Evolutionary conservation across 2,797 vertebrate species (phyloP), one percentile per base, ranked within the genome.

Genomic region (Echeneis naucrates): DNA sequence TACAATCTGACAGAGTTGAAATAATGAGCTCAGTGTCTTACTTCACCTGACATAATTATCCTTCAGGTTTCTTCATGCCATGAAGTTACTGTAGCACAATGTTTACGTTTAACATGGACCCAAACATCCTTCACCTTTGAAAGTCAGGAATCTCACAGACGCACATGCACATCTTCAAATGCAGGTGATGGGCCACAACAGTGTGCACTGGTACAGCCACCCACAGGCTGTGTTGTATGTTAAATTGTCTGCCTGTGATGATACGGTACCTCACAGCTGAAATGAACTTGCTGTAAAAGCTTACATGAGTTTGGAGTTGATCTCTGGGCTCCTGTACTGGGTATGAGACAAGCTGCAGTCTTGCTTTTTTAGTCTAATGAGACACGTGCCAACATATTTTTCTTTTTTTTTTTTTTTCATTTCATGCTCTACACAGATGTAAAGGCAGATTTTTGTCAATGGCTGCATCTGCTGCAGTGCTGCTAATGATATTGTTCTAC

Each of bases 271-370:
- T 33, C 56, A 58, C 50, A 12, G 23, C 53, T 56, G 19, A 32
- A 78, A 63, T 72, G 4, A 68, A 76, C 72, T 48, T 75, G 12
- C 26, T 77, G 38, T 37, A 65, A 45, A 19, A 57, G 51, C 17
- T 68, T 23, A 83, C 55, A 64, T 59, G 6, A 58, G 45, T 44
- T 80, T 47, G 68, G 38, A 58, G 63, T 63, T 38, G 55, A 71
- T 76, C 44, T 77, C 45, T 72, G 40, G 33, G 4, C 35, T 51
- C 26, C 64, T 10, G 65, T 37, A 38, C 38, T 37, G 23, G 19
- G 7, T 50, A 47, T 13, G 33, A 6, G 44, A 67, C 70, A 45
- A 16, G 38, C 23, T 67, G 52, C 55, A 21, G 55, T 64, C 16
- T 63, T 19, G 5, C 63, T 55, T 38, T 13, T 24, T 63, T 10